These are phyloP conservation scores for Apis laboriosa DNA, from an alignment of 1,140 invertebrate genomes.

Conservation along the genomic window DNA sequence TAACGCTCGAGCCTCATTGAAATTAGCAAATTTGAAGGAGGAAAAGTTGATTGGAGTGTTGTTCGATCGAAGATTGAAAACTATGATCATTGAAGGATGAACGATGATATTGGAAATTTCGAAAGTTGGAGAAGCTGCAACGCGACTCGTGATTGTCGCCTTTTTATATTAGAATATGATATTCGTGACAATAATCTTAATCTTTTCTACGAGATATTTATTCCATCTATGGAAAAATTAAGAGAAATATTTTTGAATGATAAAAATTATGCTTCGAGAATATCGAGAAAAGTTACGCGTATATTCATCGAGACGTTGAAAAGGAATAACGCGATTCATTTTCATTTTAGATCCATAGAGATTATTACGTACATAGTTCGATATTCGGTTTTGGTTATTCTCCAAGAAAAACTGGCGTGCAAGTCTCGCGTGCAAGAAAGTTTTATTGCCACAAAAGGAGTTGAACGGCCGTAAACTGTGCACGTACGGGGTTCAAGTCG, in stretches of 20 bases:
- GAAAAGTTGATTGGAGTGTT: background rate
- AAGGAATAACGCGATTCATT: background rate
- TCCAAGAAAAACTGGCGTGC: background rate
- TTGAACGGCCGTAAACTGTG: background rate
- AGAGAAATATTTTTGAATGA: too few species aligned
- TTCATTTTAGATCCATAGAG: too few species aligned
- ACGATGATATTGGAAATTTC: too few species aligned
- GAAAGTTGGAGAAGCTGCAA: too few species aligned
- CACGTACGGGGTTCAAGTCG: background rate
- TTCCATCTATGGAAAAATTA: too few species aligned
- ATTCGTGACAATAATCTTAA: too few species aligned
- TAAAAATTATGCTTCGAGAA: too few species aligned
- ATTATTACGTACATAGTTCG: background rate
- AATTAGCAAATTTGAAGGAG: background rate
- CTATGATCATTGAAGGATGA: too few species aligned
- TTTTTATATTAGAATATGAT: too few species aligned
- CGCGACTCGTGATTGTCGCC: too few species aligned
- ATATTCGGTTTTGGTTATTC: slow-evolving; percentile 1
- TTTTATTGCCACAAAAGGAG: slow-evolving; percentile 18
- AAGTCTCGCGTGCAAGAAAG: background rate
- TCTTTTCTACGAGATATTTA: too few species aligned
- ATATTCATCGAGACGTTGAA: background rate
- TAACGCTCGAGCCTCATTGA: background rate
- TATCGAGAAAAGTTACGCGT: background rate
- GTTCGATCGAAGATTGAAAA: too few species aligned